Evolutionary conservation across 2,888 invertebrate species (phyloP), one percentile per base, ranked within the genome.

Genomic region (Drosophila robusta): DNA sequence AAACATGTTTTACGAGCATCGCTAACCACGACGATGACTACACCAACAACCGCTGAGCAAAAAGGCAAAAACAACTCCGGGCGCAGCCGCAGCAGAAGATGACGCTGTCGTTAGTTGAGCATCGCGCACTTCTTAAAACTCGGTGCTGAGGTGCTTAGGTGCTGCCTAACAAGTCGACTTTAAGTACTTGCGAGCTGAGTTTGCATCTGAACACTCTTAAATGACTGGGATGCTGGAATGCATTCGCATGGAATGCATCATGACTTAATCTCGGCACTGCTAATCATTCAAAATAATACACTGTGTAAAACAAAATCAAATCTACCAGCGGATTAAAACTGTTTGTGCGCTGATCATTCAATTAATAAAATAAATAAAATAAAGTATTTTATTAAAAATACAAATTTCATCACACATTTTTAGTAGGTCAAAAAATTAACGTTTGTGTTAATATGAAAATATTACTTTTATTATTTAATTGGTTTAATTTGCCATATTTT

Each of bases 1-100:
- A 90, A 90, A 88, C 90, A 87, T 89, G 89, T 90, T 90, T 89
- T 90, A 90, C 80, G 88, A 88, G 80, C 88, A 78, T 78, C 75
- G 78, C 84, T 79, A 90, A 89, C 87, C 80, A 84, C 89, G 75
- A 78, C 78, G 69, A 78, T 64, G 75, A 74, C 76, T 70, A 52
- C 70, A 72, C 46, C 58, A 57, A 18, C 18, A 18, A 18, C 18
- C 18, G 18, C 18, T 18, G 18, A 18, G 18, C 18, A 18, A 18
- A 18, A 18, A 18, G 18, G 39, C 52, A 61, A 64, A 65, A 56
- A 52, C 46, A 57, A 60, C 58, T 46, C 18, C 36, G 63, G 67
- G 82, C 85, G 87, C 87, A 84, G 85, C 51, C 57, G 45, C 34
- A 51, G 50, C 56, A 26, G 57, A 80, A 86, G 88, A 83, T 88